phyloP scores from a whole-genome alignment of 2,888 invertebrate species.

The Hydraecia micacea region DNA sequence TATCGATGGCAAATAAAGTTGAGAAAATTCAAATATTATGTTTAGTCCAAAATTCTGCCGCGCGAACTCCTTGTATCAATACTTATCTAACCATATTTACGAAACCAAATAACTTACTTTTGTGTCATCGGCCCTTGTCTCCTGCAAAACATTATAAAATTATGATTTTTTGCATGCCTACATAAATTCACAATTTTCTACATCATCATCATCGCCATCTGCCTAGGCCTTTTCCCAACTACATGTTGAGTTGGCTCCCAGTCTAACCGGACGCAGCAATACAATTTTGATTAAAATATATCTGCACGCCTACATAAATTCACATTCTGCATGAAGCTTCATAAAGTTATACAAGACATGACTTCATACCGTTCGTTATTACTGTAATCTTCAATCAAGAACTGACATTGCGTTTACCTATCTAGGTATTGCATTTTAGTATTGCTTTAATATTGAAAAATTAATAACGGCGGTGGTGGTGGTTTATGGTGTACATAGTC shows the following conservation, averaged over 20 bases:
- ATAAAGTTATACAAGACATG: no score
- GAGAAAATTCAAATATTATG: no score
- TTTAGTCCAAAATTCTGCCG: no score
- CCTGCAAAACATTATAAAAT: conserved; percentile 22
- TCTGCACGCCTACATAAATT: neutral
- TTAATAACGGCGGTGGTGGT: no score
- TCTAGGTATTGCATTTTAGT: neutral
- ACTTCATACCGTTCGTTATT: no score
- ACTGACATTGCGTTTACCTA: neutral
- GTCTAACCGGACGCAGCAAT: neutral
- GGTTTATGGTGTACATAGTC: no score
- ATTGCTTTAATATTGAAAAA: neutral
- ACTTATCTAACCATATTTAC: neutral
- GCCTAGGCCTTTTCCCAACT: no score
- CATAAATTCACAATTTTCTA: neutral
- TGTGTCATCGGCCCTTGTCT: conserved; percentile 11
- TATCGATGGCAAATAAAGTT: no score
- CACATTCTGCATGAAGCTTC: no score
- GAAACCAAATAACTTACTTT: conserved; percentile 29
- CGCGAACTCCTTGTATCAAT: neutral
- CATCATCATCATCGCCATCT: no score
- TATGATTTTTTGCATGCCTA: neutral
- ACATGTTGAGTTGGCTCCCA: neutral
- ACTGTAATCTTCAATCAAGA: neutral
- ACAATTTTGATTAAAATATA: neutral